These are phyloP conservation scores for Cabera pusaria DNA, from an alignment of 2,888 invertebrate species.

Conservation along the genomic window DNA sequence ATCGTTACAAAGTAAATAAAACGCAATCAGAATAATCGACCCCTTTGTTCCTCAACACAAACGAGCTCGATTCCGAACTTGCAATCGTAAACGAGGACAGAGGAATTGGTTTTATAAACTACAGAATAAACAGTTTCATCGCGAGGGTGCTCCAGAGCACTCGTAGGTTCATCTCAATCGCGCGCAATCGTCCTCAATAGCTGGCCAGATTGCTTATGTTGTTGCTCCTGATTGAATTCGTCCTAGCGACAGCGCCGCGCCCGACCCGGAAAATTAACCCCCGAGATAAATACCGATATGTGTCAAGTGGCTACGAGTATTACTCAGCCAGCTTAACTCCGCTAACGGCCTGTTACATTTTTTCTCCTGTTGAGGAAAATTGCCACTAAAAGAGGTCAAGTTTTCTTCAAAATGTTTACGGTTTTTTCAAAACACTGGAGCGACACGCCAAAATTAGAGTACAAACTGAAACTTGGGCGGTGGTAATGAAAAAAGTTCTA, in stretches of 20 bases:
- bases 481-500: too few relatives aligned
- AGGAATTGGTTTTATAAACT: conserved; percentile 20
- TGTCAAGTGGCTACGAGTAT: conserved; percentile 57
- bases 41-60: conserved; percentile 6
- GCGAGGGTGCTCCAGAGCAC: conserved; percentile 52
- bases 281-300: conserved; percentile 65
- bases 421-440: too few relatives aligned
- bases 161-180: conserved; percentile 69
- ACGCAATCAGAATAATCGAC: neutral
- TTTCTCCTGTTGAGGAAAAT: conserved; percentile 15
- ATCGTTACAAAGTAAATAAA: conserved; percentile 1
- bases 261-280: conserved; percentile 70
- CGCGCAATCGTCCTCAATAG: conserved; percentile 60
- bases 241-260: conserved; percentile 43
- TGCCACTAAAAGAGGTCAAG: conserved; percentile 5
- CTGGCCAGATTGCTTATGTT: conserved; percentile 69
- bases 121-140: conserved; percentile 49
- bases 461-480: too few relatives aligned
- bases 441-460: too few relatives aligned
- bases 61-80: conserved; percentile 10
- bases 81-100: conserved; percentile 16
- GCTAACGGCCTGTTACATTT: conserved; percentile 19
- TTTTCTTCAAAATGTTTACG: conserved; percentile 8
- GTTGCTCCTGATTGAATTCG: conserved; percentile 78
- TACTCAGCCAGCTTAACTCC: conserved; percentile 35